Conservation (phyloP, 2,113 vertebrate species). For the Catagonus wagneri region DNA sequence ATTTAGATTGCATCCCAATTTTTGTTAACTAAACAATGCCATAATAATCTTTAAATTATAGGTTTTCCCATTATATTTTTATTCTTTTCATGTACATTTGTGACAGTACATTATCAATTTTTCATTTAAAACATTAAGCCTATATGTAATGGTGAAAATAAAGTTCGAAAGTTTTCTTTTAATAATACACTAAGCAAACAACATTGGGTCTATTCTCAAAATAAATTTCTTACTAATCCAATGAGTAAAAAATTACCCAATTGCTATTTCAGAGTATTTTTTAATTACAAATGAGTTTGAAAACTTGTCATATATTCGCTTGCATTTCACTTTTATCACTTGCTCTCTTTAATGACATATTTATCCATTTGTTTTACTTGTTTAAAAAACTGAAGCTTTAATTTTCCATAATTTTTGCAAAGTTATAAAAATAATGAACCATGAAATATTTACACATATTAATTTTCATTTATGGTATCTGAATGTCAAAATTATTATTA, state of each 20-base stretch:
- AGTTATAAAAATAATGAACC: neutral
- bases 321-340: neutral
- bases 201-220: neutral
- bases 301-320: neutral
- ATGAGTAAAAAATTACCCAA: neutral
- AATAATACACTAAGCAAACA: neutral
- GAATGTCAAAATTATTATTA: neutral
- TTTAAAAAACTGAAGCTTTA: slow-evolving; percentile 29
- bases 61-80: neutral
- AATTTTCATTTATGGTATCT: neutral
- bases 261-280: slow-evolving; percentile 1
- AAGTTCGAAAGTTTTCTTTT: slow-evolving; percentile 34
- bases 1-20: neutral
- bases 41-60: neutral
- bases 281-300: slow-evolving; percentile 10
- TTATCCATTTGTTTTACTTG: neutral
- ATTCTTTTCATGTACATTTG: neutral
- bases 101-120: neutral
- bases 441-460: neutral
- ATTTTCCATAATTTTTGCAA: neutral
- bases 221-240: slow-evolving; percentile 2
- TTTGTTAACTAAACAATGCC: neutral
- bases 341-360: neutral
- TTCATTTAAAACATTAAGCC: neutral
- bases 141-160: neutral